phyloP scores from a whole-genome alignment of 2,888 invertebrate species.

The Zeuzera pyrina region DNA sequence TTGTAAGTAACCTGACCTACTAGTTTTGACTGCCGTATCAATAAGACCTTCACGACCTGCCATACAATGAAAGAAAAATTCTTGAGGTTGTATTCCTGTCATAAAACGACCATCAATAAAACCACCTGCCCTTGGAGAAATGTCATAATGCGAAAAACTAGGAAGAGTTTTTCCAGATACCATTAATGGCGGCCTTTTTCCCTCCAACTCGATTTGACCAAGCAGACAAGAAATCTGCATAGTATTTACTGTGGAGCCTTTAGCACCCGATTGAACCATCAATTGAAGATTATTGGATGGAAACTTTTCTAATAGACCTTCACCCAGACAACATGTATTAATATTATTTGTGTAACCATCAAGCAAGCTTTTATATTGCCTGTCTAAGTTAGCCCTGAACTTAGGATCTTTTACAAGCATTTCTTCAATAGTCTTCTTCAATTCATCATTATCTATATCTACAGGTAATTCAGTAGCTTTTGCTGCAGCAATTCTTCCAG shows the following conservation, averaged over 20 bases:
- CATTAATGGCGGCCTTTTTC: conserved; percentile 95
- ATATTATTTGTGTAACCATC: conserved; percentile 93
- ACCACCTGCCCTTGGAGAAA: conserved; percentile 93
- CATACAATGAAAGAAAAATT: conserved; percentile 99
- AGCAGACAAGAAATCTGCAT: conserved; percentile 98
- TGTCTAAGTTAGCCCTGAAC: conserved; percentile 85
- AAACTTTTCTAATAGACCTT: conserved; percentile 89
- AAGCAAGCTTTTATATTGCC: conserved; percentile 85
- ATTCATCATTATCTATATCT: conserved; percentile 68
- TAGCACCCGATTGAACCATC: conserved; percentile 99
- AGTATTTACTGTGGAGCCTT: conserved; percentile 97
- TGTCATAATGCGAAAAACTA: conserved; percentile 90
- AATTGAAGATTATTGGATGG: conserved; percentile 97
- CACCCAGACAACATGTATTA: conserved; percentile 87
- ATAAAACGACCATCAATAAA: conserved; percentile 97
- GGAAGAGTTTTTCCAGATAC: conserved; percentile 94
- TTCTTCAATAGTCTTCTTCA: conserved; percentile 80
- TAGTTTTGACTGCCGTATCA: conserved; percentile 99
- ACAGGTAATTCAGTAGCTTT: conserved; percentile 80
- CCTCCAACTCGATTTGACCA: conserved; percentile 99
- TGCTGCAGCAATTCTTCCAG: conserved; percentile 77
- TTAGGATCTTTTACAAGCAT: conserved; percentile 80
- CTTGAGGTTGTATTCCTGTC: conserved; percentile 98
- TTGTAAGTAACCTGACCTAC: conserved; percentile 97
- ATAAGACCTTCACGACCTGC: conserved; percentile 99